These are phyloP conservation scores for Lycia hirtaria DNA, from an alignment of 2,888 invertebrate species.

Conservation along the genomic window DNA sequence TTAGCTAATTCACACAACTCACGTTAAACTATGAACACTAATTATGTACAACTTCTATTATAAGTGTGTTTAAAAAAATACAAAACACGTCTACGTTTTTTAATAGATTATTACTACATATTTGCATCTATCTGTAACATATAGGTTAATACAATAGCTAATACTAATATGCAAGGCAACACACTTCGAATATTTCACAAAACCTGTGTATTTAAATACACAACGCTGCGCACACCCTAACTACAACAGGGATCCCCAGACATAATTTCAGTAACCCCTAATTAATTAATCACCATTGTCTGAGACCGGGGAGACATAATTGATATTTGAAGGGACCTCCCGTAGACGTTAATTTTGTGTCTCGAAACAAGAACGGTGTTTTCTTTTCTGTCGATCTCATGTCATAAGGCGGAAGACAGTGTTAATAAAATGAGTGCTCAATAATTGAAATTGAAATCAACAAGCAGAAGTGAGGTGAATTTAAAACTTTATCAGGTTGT, in stretches of 20 bases:
- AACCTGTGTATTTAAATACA: constrained; percentile 8
- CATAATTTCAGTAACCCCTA: constrained; percentile 78
- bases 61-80: too few species aligned
- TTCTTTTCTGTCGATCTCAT: constrained; percentile 12
- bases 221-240: constrained; percentile 38
- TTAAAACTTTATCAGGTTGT: too few species aligned
- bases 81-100: too few species aligned
- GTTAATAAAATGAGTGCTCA: constrained; percentile 1
- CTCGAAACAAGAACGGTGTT: constrained; percentile 12
- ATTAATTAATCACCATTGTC: constrained; percentile 82
- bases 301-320: constrained; percentile 72
- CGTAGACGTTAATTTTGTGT: constrained; percentile 47
- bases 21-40: too few species aligned
- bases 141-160: too few species aligned
- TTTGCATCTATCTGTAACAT: too few species aligned
- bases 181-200: background rate
- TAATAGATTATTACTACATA: too few species aligned
- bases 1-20: too few species aligned
- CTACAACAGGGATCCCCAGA: constrained; percentile 51
- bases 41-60: too few species aligned
- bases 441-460: background rate
- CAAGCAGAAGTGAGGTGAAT: background rate
- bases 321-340: constrained; percentile 81
- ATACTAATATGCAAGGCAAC: background rate
- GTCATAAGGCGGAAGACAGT: constrained; percentile 8